Conservation (phyloP, 1,140 invertebrate genomes). For the Plodia interpunctella region DNA sequence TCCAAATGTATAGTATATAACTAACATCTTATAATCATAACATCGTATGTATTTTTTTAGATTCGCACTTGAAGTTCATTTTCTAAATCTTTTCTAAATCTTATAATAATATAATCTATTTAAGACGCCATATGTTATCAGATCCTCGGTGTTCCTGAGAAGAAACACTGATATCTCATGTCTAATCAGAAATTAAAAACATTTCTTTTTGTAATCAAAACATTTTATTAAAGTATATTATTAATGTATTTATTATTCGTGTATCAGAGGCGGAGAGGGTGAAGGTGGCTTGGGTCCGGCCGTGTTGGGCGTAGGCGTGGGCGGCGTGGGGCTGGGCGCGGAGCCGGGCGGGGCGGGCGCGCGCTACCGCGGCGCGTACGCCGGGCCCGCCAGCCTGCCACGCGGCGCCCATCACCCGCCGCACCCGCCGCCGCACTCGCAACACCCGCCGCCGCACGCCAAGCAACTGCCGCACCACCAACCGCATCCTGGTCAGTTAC, state of each 20-base stretch:
- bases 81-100: too few relatives aligned
- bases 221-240: too few relatives aligned
- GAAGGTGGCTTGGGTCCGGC: slow-evolving; percentile 19
- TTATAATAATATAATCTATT: too few relatives aligned
- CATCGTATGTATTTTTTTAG: too few relatives aligned
- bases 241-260: neutral
- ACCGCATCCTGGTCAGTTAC: neutral
- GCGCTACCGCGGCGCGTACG: slow-evolving; percentile 36
- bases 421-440: slow-evolving; percentile 25
- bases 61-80: too few relatives aligned
- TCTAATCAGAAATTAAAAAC: too few relatives aligned
- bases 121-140: too few relatives aligned
- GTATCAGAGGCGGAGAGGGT: slow-evolving; percentile 13
- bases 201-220: too few relatives aligned
- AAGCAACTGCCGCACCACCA: slow-evolving; percentile 71
- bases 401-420: slow-evolving; percentile 59
- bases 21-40: too few relatives aligned
- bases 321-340: slow-evolving; percentile 12
- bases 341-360: slow-evolving; percentile 20
- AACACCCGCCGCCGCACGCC: slow-evolving; percentile 60
- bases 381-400: slow-evolving; percentile 51
- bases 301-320: slow-evolving; percentile 22
- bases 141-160: too few relatives aligned
- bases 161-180: too few relatives aligned
- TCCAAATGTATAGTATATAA: too few relatives aligned